These are phyloP conservation scores for Drosophila orena DNA, from an alignment of 1,140 invertebrate species.

Conservation along the genomic window DNA sequence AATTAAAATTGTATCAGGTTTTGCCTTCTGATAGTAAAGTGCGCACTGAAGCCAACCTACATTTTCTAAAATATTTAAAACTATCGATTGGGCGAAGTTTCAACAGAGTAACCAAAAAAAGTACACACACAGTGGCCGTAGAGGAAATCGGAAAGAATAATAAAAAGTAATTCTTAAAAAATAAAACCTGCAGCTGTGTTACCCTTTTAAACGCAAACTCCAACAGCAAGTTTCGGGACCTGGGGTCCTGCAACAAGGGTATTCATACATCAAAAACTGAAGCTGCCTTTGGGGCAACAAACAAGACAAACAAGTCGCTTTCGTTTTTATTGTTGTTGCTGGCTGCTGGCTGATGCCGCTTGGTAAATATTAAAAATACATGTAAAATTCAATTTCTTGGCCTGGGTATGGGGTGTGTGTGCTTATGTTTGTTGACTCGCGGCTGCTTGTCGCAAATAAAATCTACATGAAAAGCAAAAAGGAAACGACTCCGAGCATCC, in stretches of 20 bases:
- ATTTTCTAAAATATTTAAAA: background rate
- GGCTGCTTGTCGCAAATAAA: constrained; percentile 78
- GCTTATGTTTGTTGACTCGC: constrained; percentile 72
- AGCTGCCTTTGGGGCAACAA: constrained; percentile 51
- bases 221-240: constrained; percentile 14
- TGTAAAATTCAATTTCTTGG: constrained; percentile 81
- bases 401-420: constrained; percentile 41
- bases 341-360: constrained; percentile 36
- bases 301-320: constrained; percentile 51
- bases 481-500: constrained; percentile 23
- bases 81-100: background rate
- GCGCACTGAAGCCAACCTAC: background rate
- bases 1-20: too few species aligned
- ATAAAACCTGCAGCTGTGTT: background rate
- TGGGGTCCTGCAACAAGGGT: constrained; percentile 20
- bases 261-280: constrained; percentile 55
- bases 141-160: background rate
- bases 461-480: constrained; percentile 70
- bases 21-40: background rate
- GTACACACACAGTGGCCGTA: background rate
- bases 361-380: constrained; percentile 78
- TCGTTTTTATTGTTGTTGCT: constrained; percentile 48
- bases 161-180: background rate
- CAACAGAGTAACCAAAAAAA: background rate
- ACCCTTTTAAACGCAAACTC: constrained; percentile 4